phyloP scores from a whole-genome alignment of 2,113 vertebrate genomes.

The Rhabdornis inornatus region DNA sequence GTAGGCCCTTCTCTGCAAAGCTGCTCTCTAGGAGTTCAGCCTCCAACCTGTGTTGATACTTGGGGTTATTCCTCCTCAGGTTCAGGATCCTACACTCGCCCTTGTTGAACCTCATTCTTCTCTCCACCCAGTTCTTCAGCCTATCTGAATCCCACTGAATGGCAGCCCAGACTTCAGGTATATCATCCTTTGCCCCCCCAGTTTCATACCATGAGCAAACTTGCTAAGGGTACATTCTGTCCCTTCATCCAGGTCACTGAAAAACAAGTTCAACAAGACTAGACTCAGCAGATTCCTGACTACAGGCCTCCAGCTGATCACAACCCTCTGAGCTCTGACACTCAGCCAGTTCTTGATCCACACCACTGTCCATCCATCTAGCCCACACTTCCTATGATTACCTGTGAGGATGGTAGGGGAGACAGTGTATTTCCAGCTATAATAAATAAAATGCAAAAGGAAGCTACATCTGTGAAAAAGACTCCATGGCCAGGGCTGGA shows the following conservation, averaged over 20 bases:
- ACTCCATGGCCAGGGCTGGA: not conserved
- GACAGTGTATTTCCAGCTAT: not conserved
- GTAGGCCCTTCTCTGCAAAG: not conserved
- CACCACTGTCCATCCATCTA: not conserved
- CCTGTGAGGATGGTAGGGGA: not conserved
- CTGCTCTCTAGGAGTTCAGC: not conserved
- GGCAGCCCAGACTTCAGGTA: not conserved
- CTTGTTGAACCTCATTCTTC: not conserved
- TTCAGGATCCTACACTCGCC: rapidly evolving
- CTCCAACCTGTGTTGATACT: not conserved
- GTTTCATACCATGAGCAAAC: not conserved
- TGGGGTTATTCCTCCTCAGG: not conserved
- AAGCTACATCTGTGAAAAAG: not conserved
- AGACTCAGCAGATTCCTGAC: not conserved
- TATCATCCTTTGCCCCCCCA: not conserved
- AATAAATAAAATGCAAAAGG: not conserved
- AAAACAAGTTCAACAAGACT: not conserved
- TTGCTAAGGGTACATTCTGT: not conserved
- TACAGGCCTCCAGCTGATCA: not conserved
- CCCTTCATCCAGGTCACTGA: not conserved
- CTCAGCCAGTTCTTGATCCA: not conserved
- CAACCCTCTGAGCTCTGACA: not conserved
- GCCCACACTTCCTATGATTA: not conserved
- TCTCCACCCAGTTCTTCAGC: not conserved
- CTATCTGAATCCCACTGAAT: not conserved